Evolutionary conservation across 2,113 vertebrate species (phyloP).

Genomic region (Phycodurus eques): DNA sequence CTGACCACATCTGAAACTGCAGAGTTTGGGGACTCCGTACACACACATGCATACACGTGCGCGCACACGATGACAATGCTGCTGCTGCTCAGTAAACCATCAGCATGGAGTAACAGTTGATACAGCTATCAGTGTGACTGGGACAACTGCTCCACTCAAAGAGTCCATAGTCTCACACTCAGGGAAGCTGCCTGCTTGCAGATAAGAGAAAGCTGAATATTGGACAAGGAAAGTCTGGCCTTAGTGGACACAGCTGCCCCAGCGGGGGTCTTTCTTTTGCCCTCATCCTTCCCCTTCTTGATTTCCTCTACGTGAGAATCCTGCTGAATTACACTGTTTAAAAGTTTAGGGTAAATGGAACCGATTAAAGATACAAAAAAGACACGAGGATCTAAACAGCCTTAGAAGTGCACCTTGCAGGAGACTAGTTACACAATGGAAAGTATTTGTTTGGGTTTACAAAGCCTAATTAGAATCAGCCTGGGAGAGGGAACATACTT

Average conservation of each 20-base stretch:
- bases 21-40: not conserved
- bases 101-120: conserved; percentile 46
- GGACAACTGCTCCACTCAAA: conserved; percentile 40
- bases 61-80: conserved; percentile 37
- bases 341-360: not conserved
- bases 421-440: not conserved
- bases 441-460: conserved; percentile 2
- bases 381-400: conserved; percentile 2
- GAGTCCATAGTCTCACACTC: conserved; percentile 35
- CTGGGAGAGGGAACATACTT: not conserved
- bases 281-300: conserved; percentile 2
- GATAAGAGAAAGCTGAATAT: conserved; percentile 46
- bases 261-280: conserved; percentile 14
- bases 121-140: conserved; percentile 48
- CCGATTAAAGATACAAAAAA: conserved; percentile 8
- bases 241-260: conserved; percentile 27
- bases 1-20: not conserved
- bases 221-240: conserved; percentile 31
- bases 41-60: conserved; percentile 4
- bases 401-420: conserved; percentile 1
- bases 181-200: conserved; percentile 21
- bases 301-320: not conserved
- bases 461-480: conserved; percentile 2
- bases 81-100: conserved; percentile 51
- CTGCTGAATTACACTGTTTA: not conserved